These are phyloP conservation scores for Chondrilla cf. caribensis DNA, from an alignment of 37 sponge, comb jelly and placozoan genomes.

Conservation along the genomic window DNA sequence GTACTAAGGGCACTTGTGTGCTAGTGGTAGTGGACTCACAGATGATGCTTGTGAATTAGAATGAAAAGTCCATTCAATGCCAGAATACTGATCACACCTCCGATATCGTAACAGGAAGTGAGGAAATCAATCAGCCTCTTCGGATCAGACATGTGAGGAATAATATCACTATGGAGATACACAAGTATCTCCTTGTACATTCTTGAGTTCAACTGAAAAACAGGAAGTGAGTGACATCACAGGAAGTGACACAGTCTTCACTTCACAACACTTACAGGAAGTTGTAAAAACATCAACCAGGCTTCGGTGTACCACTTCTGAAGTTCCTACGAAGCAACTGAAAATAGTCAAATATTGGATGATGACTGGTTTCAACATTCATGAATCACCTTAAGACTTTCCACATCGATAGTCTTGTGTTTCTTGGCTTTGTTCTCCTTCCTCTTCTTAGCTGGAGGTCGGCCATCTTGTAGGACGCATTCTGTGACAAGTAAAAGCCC, in stretches of 20 bases:
- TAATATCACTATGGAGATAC: conserved; percentile 73
- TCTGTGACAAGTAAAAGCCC: no score
- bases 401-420: neutral
- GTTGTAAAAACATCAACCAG: conserved; percentile 79
- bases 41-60: conserved; percentile 85
- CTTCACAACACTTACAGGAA: conserved; percentile 69
- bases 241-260: no score
- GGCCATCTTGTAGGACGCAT: conserved; percentile 13
- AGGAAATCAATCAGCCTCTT: conserved; percentile 92
- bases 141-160: conserved; percentile 92
- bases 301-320: conserved; percentile 62
- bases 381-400: neutral
- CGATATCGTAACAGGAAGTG: conserved; percentile 70
- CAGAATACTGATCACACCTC: conserved; percentile 87
- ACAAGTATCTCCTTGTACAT: conserved; percentile 54
- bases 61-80: conserved; percentile 96
- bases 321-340: conserved; percentile 34
- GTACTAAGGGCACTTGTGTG: no score
- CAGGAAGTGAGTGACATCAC: neutral
- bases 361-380: no score
- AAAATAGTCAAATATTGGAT: neutral
- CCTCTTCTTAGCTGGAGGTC: conserved; percentile 24
- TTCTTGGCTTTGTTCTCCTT: neutral
- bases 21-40: no score
- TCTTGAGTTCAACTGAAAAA: conserved; percentile 24